These are phyloP conservation scores for Elymnias hypermnestra DNA, from an alignment of 1,140 invertebrate species.

Conservation along the genomic window DNA sequence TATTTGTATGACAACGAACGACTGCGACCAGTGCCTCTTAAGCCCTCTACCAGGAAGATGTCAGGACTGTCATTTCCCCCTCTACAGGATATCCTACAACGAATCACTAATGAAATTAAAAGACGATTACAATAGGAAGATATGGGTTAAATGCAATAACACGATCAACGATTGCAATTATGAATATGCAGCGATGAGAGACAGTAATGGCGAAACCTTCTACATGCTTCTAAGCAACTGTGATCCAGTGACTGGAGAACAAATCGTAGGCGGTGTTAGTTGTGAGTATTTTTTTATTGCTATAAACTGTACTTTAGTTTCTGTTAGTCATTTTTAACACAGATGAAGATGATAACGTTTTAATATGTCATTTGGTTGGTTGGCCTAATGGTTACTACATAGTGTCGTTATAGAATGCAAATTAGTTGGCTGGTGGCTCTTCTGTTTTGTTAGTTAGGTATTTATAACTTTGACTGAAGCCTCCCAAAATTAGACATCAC, in stretches of 20 bases:
- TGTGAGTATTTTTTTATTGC: constrained; percentile 25
- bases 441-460: too few species aligned
- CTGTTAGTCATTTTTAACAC: too few species aligned
- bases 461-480: too few species aligned
- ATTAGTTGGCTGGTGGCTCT: too few species aligned
- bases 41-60: constrained; percentile 26
- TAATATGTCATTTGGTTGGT: too few species aligned
- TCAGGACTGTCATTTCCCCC: constrained; percentile 21
- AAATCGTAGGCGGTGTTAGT: constrained; percentile 27
- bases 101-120: constrained; percentile 22
- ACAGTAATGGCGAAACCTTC: constrained; percentile 25
- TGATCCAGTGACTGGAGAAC: constrained; percentile 21
- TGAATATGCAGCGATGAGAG: constrained; percentile 44
- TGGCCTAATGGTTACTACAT: too few species aligned
- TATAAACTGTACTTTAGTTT: neutral
- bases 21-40: constrained; percentile 38
- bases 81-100: constrained; percentile 28
- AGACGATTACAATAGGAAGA: constrained; percentile 29
- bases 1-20: constrained; percentile 38
- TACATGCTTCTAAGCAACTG: constrained; percentile 44
- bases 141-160: constrained; percentile 50
- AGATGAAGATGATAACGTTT: too few species aligned
- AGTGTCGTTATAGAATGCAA: too few species aligned
- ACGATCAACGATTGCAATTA: constrained; percentile 34
- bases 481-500: too few species aligned